Evolutionary conservation across 92 coral and sea anemone species (phyloP).

Genomic region (Scolanthus callimorphus): DNA sequence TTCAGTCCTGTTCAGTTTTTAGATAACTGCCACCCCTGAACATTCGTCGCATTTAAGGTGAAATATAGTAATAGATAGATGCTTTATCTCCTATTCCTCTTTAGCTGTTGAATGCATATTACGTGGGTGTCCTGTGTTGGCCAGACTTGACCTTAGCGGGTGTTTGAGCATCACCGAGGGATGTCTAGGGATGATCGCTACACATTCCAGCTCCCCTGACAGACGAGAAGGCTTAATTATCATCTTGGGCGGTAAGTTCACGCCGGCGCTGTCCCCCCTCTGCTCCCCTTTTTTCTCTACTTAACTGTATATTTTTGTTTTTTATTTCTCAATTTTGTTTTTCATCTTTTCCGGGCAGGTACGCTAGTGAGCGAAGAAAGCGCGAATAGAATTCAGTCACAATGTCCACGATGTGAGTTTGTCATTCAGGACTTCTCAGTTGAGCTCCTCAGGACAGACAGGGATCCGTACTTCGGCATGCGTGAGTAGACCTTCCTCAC

Average conservation of each 20-base stretch:
- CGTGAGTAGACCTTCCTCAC: neutral
- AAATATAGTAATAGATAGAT: too few relatives aligned
- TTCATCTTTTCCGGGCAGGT: slow-evolving; percentile 1
- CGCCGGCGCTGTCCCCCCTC: too few relatives aligned
- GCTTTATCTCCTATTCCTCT: neutral
- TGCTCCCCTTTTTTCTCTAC: too few relatives aligned
- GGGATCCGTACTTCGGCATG: slow-evolving; percentile 1
- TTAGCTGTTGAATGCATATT: neutral
- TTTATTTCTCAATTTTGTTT: too few relatives aligned
- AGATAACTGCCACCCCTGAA: too few relatives aligned
- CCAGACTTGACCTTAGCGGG: slow-evolving; percentile 58
- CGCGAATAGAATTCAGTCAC: neutral
- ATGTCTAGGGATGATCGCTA: slow-evolving; percentile 38
- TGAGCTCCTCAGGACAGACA: slow-evolving; percentile 8
- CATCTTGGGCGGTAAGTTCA: slow-evolving; percentile 72
- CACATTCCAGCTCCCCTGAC: slow-evolving; percentile 21
- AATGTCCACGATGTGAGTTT: neutral
- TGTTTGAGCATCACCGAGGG: slow-evolving; percentile 49
- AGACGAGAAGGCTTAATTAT: slow-evolving; percentile 45
- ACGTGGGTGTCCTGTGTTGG: neutral
- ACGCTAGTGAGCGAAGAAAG: slow-evolving; percentile 11
- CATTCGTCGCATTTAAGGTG: too few relatives aligned
- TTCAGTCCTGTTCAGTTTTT: too few relatives aligned
- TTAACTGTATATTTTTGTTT: too few relatives aligned
- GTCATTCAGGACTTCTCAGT: slow-evolving; percentile 5